Conservation (phyloP, 2,797 vertebrate genomes). For the Poecilia picta region DNA sequence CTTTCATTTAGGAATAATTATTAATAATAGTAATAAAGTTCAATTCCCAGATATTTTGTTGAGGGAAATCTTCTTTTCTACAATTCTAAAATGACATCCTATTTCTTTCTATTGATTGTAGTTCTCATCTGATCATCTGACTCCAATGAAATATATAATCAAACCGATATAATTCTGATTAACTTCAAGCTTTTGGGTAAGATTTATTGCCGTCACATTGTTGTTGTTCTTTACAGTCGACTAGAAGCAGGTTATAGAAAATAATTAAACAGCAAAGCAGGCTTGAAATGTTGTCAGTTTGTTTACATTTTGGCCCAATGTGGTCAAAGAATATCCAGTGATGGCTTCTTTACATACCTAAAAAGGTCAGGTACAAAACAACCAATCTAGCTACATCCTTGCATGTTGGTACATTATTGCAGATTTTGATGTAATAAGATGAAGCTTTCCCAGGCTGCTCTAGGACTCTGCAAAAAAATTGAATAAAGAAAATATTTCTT, state of each 20-base stretch:
- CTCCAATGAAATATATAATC: background rate
- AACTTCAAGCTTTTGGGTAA: background rate
- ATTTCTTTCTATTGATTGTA: background rate
- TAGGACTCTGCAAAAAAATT: conserved; percentile 18
- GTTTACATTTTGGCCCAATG: background rate
- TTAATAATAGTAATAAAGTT: background rate
- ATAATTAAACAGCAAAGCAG: background rate
- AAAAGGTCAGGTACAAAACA: background rate
- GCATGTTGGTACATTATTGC: background rate
- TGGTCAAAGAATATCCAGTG: background rate
- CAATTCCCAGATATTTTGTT: background rate
- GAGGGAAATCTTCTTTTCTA: background rate
- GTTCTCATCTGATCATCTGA: background rate
- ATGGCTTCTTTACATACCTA: background rate
- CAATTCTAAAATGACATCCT: background rate
- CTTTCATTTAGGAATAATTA: background rate
- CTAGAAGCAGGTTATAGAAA: background rate
- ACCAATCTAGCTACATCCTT: background rate
- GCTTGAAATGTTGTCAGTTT: background rate
- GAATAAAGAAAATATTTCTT: conserved; percentile 12
- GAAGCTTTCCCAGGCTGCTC: conserved; percentile 7
- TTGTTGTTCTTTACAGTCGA: background rate
- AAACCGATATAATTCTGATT: background rate
- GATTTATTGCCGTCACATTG: background rate
- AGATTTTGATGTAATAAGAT: background rate